Evolutionary conservation across 1,140 invertebrate genomes (phyloP), one percentile per base, ranked within the genome.

Genomic region (Chlorops oryzae): DNA sequence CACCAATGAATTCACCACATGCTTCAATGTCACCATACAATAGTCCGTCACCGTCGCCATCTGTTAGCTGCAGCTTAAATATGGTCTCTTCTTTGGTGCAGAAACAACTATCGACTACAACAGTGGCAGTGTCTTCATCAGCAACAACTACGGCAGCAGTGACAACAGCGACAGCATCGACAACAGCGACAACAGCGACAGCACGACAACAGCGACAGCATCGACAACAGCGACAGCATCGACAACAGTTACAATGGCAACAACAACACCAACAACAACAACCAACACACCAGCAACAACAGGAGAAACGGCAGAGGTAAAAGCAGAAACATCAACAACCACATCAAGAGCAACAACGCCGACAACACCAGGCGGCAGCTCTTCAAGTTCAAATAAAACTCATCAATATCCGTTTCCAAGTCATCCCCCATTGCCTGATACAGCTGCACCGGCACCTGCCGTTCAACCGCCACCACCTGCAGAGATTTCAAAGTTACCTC

Each of bases 351-450:
- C 38, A 10, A 47, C 20, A n/a, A 44, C 17, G 2, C n/a, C 46
- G 12, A 38, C 12, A 4, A 17, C 35, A 37, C 27, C 24, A n/a
- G 9, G 23, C 43, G 3, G 43, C 43, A 47, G 20, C 23, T 37
- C 22, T 10, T 38, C 42, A 3, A 39, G 47, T 9, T 25, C 54
- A 1, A 46, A 17, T 21, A 85, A 86, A 60, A 81, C 85, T 21
- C 68, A 88, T 24, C 86, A 89, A 61, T 89, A 89, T 74, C 87
- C 87, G 20, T 89, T 89, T 75, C 86, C 86, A 61, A 83, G 81
- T 71, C 83, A 85, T 75, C 85, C 84, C 59, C 81, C 82, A 52
- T 73, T 80, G 52, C 73, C 75, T 51, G 68, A 74, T 43, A 71
- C 75, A 9, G 65, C 67, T n/a, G 67, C 66, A 3, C 62, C 66